Base-by-base conservation (phyloP, 2,113 vertebrate genomes). In the Gopherus evgoodei region DNA sequence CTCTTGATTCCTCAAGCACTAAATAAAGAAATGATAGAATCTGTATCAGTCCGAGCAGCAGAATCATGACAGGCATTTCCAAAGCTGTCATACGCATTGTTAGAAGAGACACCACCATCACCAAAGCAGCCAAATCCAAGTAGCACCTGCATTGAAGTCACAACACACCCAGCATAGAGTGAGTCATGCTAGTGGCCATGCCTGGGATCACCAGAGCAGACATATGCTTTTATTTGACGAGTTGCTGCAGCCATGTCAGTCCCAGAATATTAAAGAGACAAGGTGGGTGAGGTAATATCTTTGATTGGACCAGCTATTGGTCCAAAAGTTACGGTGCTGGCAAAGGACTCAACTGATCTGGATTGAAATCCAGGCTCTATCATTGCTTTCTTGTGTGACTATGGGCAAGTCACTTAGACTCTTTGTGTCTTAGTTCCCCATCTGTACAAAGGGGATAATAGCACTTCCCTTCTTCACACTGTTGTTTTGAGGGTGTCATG, bases 391-490 rank as follows among this genome's bases (percentile, higher is more conserved):
- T 25, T 76, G 11, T 44, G 22, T 42, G 22, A 76, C 38, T 4
- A 5, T 11, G 21, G 38, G 22, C 22, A 78, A 47, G 10, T 76
- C 11, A 76, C 21, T 76, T 76, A 76, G 75, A 25, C 22, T 76
- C 42, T 78, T 27, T 78, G 42, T 47, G 42, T 13, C 38, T 47
- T 13, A 27, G 42, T 78, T 47, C 56, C 57, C 84, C 4, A 21
- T 81, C 21, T 82, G 65, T 38, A 38, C 65, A 72, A 21, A 10
- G 22, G 72, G 42, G 4, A 25, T 44, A 76, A 25, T 44, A 76
- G 42, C 5, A 1, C 24, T 78, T 31, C 79, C 2, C 6, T 2
- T 2, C 49, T 53, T 50, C 44, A 76, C 2, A 84, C 1, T 5
- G 4, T 5, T 84, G 25, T 5, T 95, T 27, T 29, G 25, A 91